A percentile compares a stretch with the other conserved stretches of the same genome.
These are phyloP conservation scores for Cavia aperea DNA, from an alignment of 2,113 vertebrate species.

Conservation along the genomic window DNA sequence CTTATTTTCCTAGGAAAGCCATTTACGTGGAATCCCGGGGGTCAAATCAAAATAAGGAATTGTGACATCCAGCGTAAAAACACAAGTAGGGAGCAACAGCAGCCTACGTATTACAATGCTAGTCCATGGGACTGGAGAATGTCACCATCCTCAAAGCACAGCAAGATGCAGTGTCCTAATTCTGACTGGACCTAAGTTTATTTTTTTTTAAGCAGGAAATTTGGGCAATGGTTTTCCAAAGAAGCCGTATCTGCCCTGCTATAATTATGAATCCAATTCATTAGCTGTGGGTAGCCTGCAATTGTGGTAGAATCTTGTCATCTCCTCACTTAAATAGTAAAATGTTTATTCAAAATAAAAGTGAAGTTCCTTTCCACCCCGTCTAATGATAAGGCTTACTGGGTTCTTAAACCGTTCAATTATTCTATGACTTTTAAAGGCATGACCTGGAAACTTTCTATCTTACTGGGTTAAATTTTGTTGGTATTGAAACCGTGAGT, in stretches of 20 bases:
- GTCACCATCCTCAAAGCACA: not conserved
- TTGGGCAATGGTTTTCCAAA: not conserved
- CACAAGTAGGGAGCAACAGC: not conserved
- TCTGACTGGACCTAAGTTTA: slow-evolving; percentile 6
- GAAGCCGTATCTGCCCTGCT: not conserved
- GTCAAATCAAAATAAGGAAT: not conserved
- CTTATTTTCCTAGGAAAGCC: not conserved
- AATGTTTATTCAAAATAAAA: slow-evolving; percentile 18
- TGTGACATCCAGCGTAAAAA: not conserved
- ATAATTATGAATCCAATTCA: not conserved
- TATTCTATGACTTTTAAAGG: slow-evolving; percentile 33
- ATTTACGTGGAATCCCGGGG: not conserved
- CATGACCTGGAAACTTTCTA: not conserved
- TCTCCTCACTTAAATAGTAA: slow-evolving; percentile 5
- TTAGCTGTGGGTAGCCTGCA: not conserved
- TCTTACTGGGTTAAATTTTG: slow-evolving; percentile 22
- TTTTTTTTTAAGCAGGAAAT: slow-evolving; percentile 33
- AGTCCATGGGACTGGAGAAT: not conserved
- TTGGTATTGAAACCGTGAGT: slow-evolving; percentile 36
- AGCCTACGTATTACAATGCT: not conserved
- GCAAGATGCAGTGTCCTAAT: not conserved
- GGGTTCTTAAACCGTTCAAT: slow-evolving; percentile 14
- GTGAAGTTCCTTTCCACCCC: not conserved
- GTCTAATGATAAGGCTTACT: not conserved
- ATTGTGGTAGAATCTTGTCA: not conserved